phyloP scores from a whole-genome alignment of 2,888 invertebrate genomes.

The Orthonychiurus folsomi region DNA sequence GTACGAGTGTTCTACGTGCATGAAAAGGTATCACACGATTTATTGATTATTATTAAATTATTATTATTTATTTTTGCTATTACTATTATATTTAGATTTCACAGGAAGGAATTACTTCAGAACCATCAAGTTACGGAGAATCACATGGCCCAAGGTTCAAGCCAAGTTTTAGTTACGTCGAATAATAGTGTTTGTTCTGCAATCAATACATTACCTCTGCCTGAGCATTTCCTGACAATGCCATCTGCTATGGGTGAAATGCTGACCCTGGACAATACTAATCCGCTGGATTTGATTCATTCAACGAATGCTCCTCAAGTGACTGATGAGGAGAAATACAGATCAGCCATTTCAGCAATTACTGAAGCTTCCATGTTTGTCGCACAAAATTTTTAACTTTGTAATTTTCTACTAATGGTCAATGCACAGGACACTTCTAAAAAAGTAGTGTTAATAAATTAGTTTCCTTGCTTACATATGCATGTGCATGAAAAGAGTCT shows the following conservation, averaged over 20 bases:
- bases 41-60: no score
- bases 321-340: not conserved
- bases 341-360: not conserved
- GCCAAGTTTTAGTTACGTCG: not conserved
- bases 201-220: not conserved
- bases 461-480: no score
- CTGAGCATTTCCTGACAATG: not conserved
- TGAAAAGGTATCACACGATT: not conserved
- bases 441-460: not conserved
- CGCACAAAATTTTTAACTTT: not conserved
- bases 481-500: no score
- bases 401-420: not conserved
- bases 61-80: not conserved
- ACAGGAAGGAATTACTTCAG: not conserved
- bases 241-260: not conserved
- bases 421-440: not conserved
- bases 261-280: not conserved
- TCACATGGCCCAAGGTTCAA: not conserved
- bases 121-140: conserved; percentile 8
- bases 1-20: not conserved
- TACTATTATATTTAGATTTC: not conserved
- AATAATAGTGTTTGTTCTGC: not conserved
- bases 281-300: not conserved
- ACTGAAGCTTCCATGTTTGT: not conserved
- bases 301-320: not conserved